Evolutionary conservation across 2,888 invertebrate genomes (phyloP), one percentile per base, ranked within the genome.

Genomic region (Subacronicta megacephala): DNA sequence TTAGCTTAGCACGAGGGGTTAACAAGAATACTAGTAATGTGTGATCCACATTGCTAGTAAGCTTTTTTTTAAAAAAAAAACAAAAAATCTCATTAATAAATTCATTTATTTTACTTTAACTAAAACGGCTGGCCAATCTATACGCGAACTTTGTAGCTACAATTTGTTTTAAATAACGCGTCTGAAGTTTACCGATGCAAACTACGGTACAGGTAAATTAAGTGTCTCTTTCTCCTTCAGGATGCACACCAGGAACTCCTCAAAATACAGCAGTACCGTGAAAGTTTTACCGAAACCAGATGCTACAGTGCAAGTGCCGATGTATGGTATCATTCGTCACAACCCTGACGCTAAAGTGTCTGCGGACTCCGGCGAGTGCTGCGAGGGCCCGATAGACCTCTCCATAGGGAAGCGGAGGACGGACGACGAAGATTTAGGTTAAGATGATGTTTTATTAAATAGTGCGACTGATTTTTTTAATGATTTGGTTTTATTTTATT

Each of bases 351-450:
- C 51, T 17, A 78, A 69, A 41, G 9, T 12, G 2, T 35, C 17
- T 5, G 5, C 46, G 26, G 40, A 58, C 10, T 4, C 60, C 20
- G 46, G 64, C 5, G 77, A 76, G 10, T 62, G 63, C 10, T 81
- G 83, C 12, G 84, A 85, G 3, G 72, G 75, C 0, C 91, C 91
- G 1, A 90, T 92, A 7, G 92, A 92, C 61, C 75, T 91, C 12
- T 89, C 90, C 13, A 80, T 88, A 35, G 75, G 75, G 2, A 84
- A 78, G 52, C 74, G 68, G 37, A 67, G 63, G 49, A 65, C 26
- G 13, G 72, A 57, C 47, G 51, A 58, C 46, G 62, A 63, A 40
- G 49, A 20, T 29, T 16, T 61, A 66, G 59, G 12, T 18, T 67
- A 76, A 72, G 59, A 47, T 44, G 50, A 42, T 33, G 18, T 45